phyloP scores from a whole-genome alignment of 2,888 invertebrate genomes.

The Papilio gigon region DNA sequence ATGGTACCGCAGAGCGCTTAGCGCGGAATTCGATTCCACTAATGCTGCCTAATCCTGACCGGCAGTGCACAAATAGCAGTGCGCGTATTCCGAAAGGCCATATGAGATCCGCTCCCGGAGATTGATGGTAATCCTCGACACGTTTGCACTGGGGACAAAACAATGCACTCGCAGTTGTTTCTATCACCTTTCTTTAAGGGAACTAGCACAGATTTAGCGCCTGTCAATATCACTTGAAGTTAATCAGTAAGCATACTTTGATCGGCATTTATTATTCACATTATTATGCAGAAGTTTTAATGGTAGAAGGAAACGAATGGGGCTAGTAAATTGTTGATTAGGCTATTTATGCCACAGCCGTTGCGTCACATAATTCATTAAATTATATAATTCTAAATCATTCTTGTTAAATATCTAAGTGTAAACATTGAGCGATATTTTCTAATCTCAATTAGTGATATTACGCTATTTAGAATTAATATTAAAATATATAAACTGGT shows the following conservation, averaged over 20 bases:
- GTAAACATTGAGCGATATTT: slow-evolving; percentile 3
- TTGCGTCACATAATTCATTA: neutral
- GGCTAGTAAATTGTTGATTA: too few relatives aligned
- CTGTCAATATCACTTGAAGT: neutral
- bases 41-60: slow-evolving; percentile 78
- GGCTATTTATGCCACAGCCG: neutral
- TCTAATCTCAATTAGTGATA: neutral
- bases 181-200: neutral
- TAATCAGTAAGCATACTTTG: too few relatives aligned
- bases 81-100: slow-evolving; percentile 73
- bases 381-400: neutral
- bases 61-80: slow-evolving; percentile 71
- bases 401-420: neutral
- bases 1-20: slow-evolving; percentile 76
- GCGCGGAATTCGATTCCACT: slow-evolving; percentile 79
- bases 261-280: too few relatives aligned
- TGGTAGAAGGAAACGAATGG: too few relatives aligned
- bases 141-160: slow-evolving; percentile 64
- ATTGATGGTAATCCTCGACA: slow-evolving; percentile 76
- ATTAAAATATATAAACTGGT: neutral
- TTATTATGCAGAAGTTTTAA: too few relatives aligned
- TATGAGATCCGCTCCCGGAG: slow-evolving; percentile 74
- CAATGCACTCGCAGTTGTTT: slow-evolving; percentile 54
- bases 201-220: neutral
- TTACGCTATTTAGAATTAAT: neutral